Conservation (phyloP, 2,888 invertebrate species). For the Mycalesis mineus region DNA sequence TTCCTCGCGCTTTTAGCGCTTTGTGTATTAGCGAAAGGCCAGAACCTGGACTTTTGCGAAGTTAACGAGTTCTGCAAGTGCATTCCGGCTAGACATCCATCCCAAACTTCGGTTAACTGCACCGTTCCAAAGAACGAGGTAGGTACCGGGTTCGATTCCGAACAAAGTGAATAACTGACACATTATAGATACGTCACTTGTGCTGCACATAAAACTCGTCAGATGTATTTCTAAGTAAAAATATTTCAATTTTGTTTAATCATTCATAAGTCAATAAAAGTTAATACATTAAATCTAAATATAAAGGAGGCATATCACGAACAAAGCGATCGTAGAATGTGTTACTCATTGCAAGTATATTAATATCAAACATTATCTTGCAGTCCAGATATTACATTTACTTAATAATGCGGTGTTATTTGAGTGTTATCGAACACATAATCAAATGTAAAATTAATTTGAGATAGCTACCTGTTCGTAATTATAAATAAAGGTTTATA, state of each 20-base stretch:
- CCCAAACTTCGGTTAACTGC: constrained; percentile 82
- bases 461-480: too few species aligned
- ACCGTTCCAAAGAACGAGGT: constrained; percentile 80
- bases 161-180: constrained; percentile 27
- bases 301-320: background rate
- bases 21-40: constrained; percentile 54
- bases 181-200: background rate
- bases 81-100: constrained; percentile 72
- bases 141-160: constrained; percentile 68
- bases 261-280: too few species aligned
- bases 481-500: too few species aligned
- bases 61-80: constrained; percentile 77
- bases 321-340: constrained; percentile 27
- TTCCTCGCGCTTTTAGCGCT: constrained; percentile 68
- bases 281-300: too few species aligned
- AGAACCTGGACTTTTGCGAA: constrained; percentile 66
- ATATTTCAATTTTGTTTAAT: too few species aligned
- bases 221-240: too few species aligned
- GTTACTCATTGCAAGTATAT: background rate
- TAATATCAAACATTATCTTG: background rate
- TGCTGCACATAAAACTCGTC: too few species aligned
- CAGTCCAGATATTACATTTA: background rate
- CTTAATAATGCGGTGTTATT: background rate
- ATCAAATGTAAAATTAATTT: background rate
- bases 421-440: background rate